A percentile compares a stretch with the other conserved stretches of the same genome.
Conservation (phyloP, 2,113 vertebrate species). For the Chionomys nivalis region DNA sequence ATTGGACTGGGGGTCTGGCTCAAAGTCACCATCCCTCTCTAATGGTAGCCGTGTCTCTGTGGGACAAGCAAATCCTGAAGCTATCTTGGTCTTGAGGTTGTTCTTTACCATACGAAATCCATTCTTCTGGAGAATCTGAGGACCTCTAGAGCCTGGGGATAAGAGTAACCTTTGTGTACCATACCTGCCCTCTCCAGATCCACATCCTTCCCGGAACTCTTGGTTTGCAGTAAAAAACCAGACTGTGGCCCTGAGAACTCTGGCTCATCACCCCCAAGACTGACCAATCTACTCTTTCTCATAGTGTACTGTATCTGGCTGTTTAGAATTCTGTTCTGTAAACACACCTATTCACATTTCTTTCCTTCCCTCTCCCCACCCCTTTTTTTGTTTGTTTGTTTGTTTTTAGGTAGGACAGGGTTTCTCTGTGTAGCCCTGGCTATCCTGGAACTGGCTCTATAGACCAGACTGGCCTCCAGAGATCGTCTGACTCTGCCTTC, state of each 20-base stretch:
- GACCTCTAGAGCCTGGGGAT: background rate
- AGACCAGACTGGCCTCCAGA: background rate
- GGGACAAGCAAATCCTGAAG: background rate
- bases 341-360: background rate
- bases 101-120: background rate
- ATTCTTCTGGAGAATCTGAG: background rate
- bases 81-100: background rate
- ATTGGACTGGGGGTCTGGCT: background rate
- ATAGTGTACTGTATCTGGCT: background rate
- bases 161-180: background rate
- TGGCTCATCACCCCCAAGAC: background rate
- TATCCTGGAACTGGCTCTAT: background rate
- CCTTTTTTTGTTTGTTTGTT: background rate
- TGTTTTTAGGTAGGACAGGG: background rate
- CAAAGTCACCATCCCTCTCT: background rate
- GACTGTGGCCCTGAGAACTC: background rate
- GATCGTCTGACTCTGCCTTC: background rate
- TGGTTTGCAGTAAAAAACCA: background rate
- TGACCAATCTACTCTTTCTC: too few species aligned
- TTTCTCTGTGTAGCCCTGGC: background rate
- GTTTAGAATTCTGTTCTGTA: background rate
- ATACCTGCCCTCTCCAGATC: background rate
- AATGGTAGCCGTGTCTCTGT: background rate
- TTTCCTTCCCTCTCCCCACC: too few species aligned
- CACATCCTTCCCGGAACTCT: background rate